Base-by-base conservation (phyloP, 2,888 invertebrate species). In the Coremacera marginata region DNA sequence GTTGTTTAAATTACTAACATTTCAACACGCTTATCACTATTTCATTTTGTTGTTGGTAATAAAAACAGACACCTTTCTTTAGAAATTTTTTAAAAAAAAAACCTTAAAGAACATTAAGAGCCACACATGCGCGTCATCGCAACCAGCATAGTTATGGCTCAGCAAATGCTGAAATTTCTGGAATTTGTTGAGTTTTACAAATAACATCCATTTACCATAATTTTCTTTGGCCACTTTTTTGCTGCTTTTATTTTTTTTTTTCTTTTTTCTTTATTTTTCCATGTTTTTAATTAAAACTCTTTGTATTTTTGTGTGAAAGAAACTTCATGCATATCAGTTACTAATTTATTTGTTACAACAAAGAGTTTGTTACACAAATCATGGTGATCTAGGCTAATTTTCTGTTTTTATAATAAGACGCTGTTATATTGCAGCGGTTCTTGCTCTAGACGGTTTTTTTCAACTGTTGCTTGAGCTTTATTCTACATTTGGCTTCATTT, bases 241-340 rank as follows among this genome's bases (percentile, higher is more conserved):
- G 14, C 44, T 44, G 1, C 14, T 11, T 60, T 25, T 27, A 60
- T 3, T 14, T 25, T 22, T 25, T 27, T 14, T 2, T 44, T 44
- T 11, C 2, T 44, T 11, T 25, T 8, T 27, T 14, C 0, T 19
- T 27, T 22, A 9, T 27, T 9, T 55, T 22, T 22, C n/a, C 55
- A 2, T 22, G 8, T 25, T 60, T 22, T 25, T 22, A 14, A 25
- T 60, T 22, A 60, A 25, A 27, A 14, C 57, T 60, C 4, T 60
- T 60, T n/a, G 25, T 22, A 22, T 11, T 22, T 4, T 22, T 8
- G 22, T 19, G 22, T 22, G 57, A 14, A 19, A 27, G 57, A 60
- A n/a, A 37, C 67, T 37, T 67, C 67, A 44, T 67, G 67, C 67
- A 67, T 67, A 67, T 67, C 67, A 22, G 31, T 67, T 67, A 44